These are phyloP conservation scores for Arothron firmamentum DNA, from an alignment of 2,113 vertebrate genomes.

Conservation along the genomic window DNA sequence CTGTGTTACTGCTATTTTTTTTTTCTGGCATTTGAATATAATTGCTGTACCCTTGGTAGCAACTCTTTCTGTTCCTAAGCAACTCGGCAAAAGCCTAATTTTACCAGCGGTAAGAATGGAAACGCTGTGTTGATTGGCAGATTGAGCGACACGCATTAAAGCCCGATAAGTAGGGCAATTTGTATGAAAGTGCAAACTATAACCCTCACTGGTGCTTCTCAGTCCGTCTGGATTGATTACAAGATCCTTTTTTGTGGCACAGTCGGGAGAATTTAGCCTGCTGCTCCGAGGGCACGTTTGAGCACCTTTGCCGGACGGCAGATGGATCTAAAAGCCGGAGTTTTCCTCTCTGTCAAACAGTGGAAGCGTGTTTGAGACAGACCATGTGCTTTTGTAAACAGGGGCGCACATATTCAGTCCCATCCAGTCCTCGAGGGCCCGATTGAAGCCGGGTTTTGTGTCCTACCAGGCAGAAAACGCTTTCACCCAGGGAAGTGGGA, in stretches of 20 bases:
- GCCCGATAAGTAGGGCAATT: background rate
- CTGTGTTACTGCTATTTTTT: constrained; percentile 19
- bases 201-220: background rate
- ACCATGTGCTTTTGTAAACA: constrained; percentile 14
- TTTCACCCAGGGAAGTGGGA: too few species aligned
- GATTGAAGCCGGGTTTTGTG: too few species aligned
- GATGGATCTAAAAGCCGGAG: constrained; percentile 36
- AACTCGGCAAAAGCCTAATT: constrained; percentile 45
- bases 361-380: constrained; percentile 17
- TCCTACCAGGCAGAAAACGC: too few species aligned
- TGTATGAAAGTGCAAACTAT: constrained; percentile 1
- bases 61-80: constrained; percentile 23
- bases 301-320: constrained; percentile 7
- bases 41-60: constrained; percentile 7
- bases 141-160: constrained; percentile 9
- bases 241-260: background rate
- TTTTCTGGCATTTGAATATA: constrained; percentile 18
- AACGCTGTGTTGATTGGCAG: constrained; percentile 29
- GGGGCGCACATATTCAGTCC: too few species aligned
- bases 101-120: constrained; percentile 35
- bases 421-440: too few species aligned
- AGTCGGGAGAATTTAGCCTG: background rate
- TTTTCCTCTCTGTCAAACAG: background rate
- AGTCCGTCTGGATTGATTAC: background rate
- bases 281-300: background rate